Evolutionary conservation across 2,797 vertebrate species (phyloP), one percentile per base, ranked within the genome.

Genomic region (Stomatorhinus walkeri): DNA sequence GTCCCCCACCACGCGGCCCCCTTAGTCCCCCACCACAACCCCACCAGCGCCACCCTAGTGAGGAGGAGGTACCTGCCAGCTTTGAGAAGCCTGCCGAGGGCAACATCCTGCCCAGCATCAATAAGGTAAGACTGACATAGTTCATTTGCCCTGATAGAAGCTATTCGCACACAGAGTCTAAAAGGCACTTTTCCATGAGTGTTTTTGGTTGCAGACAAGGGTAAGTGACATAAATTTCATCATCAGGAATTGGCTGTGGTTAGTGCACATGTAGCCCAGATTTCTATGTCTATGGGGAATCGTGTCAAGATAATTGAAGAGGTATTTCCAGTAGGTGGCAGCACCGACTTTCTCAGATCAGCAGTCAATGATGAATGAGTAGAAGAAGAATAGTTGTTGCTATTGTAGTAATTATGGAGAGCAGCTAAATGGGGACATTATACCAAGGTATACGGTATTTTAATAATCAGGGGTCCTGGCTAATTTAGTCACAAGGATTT

Each of bases 21-120:
- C 0, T 68, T 0, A 2, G 89, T 49, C 88, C 88, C 54, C 87
- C 91, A 1, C 91, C 22, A 61, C 43, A 36, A 3, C 22, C 24
- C 7, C 89, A 43, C 79, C 89, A 54, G 87, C 89, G 14, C 10
- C 61, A 19, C 14, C 87, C 22, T 12, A 91, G 91, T 0, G 89
- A 93, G 6, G 91, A 93, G 87, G 94, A 96, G 88, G 87, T 87
- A 2, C 94, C 95, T 0, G 10, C 89, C 89, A 95, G 94, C 88
- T 96, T 96, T 28, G 95, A 96, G 88, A 92, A 79, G 10, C 93
- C 95, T 36, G 91, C 92, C 0, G 95, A 96, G n/a, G 93, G 93
- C 0, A 84, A 87, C 72, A 88, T 94, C 76, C 92, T 96, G 79
- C 83, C 59, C 1, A 95, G 91, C 91, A 88, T 93, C 88, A 95